Conservation (phyloP, 2,888 invertebrate species). For the Spatulosminthurus flaviceps region DNA sequence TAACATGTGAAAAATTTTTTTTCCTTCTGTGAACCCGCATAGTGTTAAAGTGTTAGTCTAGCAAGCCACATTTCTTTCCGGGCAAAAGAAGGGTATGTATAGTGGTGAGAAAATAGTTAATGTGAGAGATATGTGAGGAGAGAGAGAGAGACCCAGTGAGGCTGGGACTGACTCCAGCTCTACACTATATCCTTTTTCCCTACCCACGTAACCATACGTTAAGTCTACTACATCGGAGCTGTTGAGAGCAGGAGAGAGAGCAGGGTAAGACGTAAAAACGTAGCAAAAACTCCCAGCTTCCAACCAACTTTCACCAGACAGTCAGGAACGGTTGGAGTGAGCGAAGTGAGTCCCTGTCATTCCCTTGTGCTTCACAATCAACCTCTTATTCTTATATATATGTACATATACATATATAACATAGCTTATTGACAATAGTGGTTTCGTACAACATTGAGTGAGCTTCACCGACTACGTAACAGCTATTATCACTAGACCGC, state of each 20-base stretch:
- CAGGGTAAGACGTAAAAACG: constrained; percentile 6
- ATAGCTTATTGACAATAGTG: background rate
- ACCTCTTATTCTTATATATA: no score
- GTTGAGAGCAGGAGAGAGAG: no score
- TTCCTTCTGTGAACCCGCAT: background rate
- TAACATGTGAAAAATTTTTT: background rate
- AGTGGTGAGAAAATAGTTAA: constrained; percentile 13
- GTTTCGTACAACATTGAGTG: background rate
- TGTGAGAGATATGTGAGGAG: background rate
- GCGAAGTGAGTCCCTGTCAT: background rate
- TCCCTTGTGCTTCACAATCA: background rate
- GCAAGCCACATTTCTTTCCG: background rate
- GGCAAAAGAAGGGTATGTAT: background rate
- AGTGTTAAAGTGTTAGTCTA: background rate
- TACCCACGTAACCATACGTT: background rate
- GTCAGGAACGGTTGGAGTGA: background rate
- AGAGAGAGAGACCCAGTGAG: no score
- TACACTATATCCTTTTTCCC: background rate
- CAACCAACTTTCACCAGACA: background rate
- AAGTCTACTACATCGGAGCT: no score
- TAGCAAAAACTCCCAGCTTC: constrained; percentile 12
- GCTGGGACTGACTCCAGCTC: background rate
- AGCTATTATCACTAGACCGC: no score
- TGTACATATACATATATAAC: background rate
- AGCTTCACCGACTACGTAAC: background rate